phyloP scores from a whole-genome alignment of 2,113 vertebrate species.

The Gyps fulvus region DNA sequence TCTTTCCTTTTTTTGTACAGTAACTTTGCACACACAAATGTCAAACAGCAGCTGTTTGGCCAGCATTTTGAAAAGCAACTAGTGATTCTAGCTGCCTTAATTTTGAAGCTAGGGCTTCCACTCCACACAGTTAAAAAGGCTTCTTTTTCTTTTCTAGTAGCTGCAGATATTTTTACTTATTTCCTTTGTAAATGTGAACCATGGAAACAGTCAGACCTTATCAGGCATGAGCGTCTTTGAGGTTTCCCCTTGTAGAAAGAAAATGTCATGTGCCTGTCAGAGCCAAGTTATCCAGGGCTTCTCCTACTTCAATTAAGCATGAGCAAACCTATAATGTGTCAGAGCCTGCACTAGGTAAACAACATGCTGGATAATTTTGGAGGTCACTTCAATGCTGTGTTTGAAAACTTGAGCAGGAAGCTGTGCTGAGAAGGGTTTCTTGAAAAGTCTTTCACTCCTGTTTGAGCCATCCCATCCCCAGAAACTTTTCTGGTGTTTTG shows the following conservation, averaged over 20 bases:
- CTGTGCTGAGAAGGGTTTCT: not conserved
- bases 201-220: not conserved
- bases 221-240: not conserved
- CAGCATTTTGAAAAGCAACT: not conserved
- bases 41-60: slow-evolving; percentile 52
- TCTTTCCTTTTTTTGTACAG: not conserved
- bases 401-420: not conserved
- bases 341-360: not conserved
- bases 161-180: not conserved
- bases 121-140: not conserved
- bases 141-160: not conserved
- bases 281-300: not conserved
- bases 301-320: not conserved
- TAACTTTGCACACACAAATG: slow-evolving; percentile 7
- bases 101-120: not conserved
- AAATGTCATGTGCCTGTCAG: not conserved
- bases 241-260: not conserved
- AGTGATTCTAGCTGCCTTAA: not conserved
- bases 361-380: not conserved
- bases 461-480: not conserved
- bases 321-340: not conserved
- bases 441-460: not conserved
- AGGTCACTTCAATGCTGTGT: not conserved
- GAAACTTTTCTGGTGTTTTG: not conserved
- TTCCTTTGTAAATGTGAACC: not conserved